Base-by-base conservation (phyloP, 1,140 invertebrate genomes). In the Acromyrmex charruanus region DNA sequence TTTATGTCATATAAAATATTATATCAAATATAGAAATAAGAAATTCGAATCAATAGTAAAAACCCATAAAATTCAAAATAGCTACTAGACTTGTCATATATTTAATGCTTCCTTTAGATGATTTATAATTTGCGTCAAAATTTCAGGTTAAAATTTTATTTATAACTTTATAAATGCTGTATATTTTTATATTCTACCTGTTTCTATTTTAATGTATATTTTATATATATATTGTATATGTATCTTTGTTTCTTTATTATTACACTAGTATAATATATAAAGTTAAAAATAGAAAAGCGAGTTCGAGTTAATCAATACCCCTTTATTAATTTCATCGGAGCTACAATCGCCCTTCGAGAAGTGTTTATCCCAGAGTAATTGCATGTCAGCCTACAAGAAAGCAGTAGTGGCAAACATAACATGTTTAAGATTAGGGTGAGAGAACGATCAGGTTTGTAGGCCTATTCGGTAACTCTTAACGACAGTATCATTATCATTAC, bases 321-420 rank as follows among this genome's bases (percentile, higher is more conserved):
- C n/a, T 53, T 80, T 68, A 31, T 80, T 18, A 68, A 18, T 16
- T 79, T 65, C 16, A 28, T 77, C 35, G 4, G 21, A 61, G 4
- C 16, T 44, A 25, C 21, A 58, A 28, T 49, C 25, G 16, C 3
- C 1, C 3, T 51, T 3, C 44, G 10, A 65, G 5, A 35, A 66
- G 6, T 44, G 14, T 66, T 51, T 4, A 63, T 66, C 4, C 25
- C 0, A 21, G 5, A 39, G 4, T 28, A 14, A 49, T 65, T 25
- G 21, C 49, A 3, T 1, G 59, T 79, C 18, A n/a, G 6, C 14
- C 16, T 31, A 14, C 1, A 12, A 21, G 10, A 21, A 49, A n/a
- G 44, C 18, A n/a, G 3, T 39, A 7, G 2, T 18, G 21, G 25
- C 28, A 31, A 65, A 65, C 28, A 5, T 18, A 16, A 35, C 53